Percentiles rank a stretch among this genome's conserved stretches.
phyloP scores from a whole-genome alignment of 2,888 invertebrate species.

The Selenia dentaria region DNA sequence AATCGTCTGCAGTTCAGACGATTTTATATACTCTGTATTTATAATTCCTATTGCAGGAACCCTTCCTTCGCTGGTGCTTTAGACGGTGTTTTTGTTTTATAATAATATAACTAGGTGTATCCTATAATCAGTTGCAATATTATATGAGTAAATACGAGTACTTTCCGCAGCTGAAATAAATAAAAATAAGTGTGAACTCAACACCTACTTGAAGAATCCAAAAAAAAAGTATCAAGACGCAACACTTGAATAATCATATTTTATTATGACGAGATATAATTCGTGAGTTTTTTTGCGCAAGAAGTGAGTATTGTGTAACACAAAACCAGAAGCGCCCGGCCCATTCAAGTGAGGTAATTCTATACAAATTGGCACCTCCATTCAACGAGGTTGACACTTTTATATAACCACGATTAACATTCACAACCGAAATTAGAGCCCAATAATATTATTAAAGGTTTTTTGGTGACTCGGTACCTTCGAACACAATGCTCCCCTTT shows the following conservation, averaged over 20 bases:
- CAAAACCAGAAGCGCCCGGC: slow-evolving; percentile 54
- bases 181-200: too few species aligned
- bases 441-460: slow-evolving; percentile 80
- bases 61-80: too few species aligned
- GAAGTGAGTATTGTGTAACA: slow-evolving; percentile 61
- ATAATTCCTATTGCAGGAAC: too few species aligned
- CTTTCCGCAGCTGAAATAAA: too few species aligned
- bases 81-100: too few species aligned
- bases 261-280: slow-evolving; percentile 34
- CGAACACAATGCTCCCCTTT: slow-evolving; percentile 57
- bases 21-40: too few species aligned
- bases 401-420: slow-evolving; percentile 79
- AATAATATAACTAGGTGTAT: too few species aligned
- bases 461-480: slow-evolving; percentile 36
- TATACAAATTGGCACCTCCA: slow-evolving; percentile 80
- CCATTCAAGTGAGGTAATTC: slow-evolving; percentile 65
- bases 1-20: too few species aligned
- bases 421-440: slow-evolving; percentile 83
- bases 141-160: too few species aligned
- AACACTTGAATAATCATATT: slow-evolving; percentile 38
- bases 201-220: slow-evolving; percentile 9
- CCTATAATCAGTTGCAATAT: too few species aligned
- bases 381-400: slow-evolving; percentile 76
- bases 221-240: slow-evolving; percentile 25
- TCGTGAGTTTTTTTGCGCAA: slow-evolving; percentile 34